Conservation (phyloP, 2,888 invertebrate genomes). For the Venusia cambrica region DNA sequence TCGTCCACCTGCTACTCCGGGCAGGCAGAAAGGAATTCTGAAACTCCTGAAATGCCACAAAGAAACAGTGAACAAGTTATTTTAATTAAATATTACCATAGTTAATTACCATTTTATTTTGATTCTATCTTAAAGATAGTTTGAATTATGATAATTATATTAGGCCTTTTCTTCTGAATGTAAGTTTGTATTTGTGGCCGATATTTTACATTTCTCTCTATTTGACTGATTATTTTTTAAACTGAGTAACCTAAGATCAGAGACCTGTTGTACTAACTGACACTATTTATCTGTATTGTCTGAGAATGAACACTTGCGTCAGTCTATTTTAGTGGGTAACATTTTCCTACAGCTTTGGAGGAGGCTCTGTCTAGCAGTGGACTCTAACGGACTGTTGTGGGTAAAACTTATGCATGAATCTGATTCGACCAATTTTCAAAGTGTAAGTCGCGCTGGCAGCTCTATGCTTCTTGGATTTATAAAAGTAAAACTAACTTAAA, state of each 20-base stretch:
- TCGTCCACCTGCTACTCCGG: conserved; percentile 21
- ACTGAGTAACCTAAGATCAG: conserved; percentile 19
- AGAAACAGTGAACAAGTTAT: conserved; percentile 16
- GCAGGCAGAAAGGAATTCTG: conserved; percentile 15
- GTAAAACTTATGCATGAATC: too few relatives aligned
- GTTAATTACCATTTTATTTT: conserved; percentile 2
- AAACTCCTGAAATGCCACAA: conserved; percentile 16
- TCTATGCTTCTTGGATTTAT: too few relatives aligned
- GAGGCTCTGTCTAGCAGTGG: too few relatives aligned
- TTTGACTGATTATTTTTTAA: conserved; percentile 24
- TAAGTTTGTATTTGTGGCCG: too few relatives aligned
- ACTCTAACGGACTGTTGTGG: conserved; percentile 4
- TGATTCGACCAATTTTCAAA: too few relatives aligned
- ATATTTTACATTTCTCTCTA: conserved; percentile 10
- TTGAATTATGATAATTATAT: neutral
- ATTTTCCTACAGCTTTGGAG: too few relatives aligned
- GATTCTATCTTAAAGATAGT: conserved; percentile 1
- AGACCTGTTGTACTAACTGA: conserved; percentile 14
- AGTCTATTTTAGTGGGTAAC: conserved; percentile 6
- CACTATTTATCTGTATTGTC: conserved; percentile 24
- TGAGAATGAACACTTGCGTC: conserved; percentile 11
- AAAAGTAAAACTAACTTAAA: too few relatives aligned
- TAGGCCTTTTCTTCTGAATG: too few relatives aligned
- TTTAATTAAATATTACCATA: conserved; percentile 21
- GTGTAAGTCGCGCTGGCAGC: too few relatives aligned